phyloP scores from a whole-genome alignment of 2,113 vertebrate species.

The Larimichthys polyactis region DNA sequence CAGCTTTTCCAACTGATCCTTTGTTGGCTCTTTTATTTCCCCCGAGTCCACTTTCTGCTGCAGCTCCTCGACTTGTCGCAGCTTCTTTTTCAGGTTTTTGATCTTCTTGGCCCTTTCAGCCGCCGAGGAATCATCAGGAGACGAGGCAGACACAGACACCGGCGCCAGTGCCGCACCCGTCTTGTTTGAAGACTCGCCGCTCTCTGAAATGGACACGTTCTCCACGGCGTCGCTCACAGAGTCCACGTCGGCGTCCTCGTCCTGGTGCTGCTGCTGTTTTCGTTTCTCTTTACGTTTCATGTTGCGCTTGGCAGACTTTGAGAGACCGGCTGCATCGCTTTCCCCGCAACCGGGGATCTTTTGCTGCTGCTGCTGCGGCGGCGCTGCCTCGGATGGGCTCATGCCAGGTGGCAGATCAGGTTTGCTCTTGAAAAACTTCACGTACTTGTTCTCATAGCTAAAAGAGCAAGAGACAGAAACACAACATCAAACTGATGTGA shows the following conservation, averaged over 20 bases:
- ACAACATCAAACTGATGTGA: not conserved
- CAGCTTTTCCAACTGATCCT: conserved; percentile 94
- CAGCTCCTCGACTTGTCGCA: conserved; percentile 93
- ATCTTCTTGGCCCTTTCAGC: conserved; percentile 89
- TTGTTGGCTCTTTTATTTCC: conserved; percentile 88
- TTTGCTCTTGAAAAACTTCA: conserved; percentile 97
- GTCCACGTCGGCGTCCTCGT: conserved; percentile 74
- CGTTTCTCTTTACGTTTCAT: conserved; percentile 95
- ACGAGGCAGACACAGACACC: not conserved
- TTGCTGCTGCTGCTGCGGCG: conserved; percentile 55
- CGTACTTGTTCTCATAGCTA: conserved; percentile 97
- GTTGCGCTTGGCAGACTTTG: conserved; percentile 93
- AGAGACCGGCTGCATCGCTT: conserved; percentile 81
- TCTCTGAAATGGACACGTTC: conserved; percentile 75
- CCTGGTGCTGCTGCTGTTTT: conserved; percentile 86
- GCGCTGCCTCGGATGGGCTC: conserved; percentile 76
- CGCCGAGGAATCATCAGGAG: conserved; percentile 56
- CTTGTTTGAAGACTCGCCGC: conserved; percentile 42
- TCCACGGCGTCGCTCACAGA: conserved; percentile 82
- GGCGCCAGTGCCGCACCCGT: not conserved
- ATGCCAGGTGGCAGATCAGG: conserved; percentile 93
- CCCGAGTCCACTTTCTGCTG: conserved; percentile 91
- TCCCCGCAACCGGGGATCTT: conserved; percentile 71
- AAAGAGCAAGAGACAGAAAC: conserved; percentile 44
- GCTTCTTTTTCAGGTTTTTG: conserved; percentile 94